Conservation (phyloP, 2,888 invertebrate genomes). For the Pyrrhopygopsis socrates region DNA sequence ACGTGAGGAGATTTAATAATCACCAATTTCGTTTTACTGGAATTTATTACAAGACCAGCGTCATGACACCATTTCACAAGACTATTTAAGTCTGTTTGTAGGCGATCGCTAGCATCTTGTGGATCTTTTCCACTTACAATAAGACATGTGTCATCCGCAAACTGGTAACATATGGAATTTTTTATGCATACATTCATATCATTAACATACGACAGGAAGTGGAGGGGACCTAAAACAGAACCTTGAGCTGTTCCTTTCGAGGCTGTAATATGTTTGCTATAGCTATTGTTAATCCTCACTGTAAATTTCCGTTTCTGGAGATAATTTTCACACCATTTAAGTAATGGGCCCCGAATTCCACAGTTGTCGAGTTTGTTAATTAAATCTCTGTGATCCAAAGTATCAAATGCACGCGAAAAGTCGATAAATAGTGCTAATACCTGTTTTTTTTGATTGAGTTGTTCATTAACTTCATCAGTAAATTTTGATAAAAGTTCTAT, state of each 20-base stretch:
- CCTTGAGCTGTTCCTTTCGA: constrained; percentile 70
- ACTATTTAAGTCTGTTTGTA: constrained; percentile 51
- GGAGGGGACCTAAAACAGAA: constrained; percentile 58
- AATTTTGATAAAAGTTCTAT: constrained; percentile 59
- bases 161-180: constrained; percentile 58
- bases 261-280: constrained; percentile 2
- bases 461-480: constrained; percentile 65
- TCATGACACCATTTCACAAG: constrained; percentile 58
- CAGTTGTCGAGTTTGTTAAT: constrained; percentile 47
- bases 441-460: constrained; percentile 57
- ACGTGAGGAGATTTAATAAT: constrained; percentile 52
- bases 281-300: constrained; percentile 49
- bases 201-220: constrained; percentile 72
- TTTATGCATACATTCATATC: constrained; percentile 51
- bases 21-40: constrained; percentile 63
- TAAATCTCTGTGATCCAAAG: constrained; percentile 57
- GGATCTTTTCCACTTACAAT: constrained; percentile 12
- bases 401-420: constrained; percentile 73
- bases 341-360: constrained; percentile 62
- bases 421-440: constrained; percentile 68
- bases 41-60: constrained; percentile 53
- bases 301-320: constrained; percentile 38
- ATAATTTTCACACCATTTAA: constrained; percentile 61
- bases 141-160: constrained; percentile 73
- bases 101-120: constrained; percentile 15